A percentile compares a stretch with the other conserved stretches of the same genome.
Evolutionary conservation across 2,888 invertebrate species (phyloP).

Genomic region (Hyposoter dolosus): DNA sequence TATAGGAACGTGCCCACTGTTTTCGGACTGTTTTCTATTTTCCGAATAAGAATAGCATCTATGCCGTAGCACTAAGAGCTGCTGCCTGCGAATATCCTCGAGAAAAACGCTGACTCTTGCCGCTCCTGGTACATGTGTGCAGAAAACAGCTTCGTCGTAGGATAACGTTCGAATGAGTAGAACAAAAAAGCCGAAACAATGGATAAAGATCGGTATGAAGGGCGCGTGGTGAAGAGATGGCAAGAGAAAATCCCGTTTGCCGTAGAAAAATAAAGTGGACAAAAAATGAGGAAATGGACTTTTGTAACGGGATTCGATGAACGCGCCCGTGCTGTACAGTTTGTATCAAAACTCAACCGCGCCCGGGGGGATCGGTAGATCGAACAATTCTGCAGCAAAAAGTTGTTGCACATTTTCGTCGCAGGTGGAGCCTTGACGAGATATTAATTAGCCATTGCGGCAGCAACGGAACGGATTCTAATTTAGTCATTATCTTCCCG

Average conservation of each 20-base stretch:
- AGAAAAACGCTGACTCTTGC: conserved; percentile 53
- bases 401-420: not conserved
- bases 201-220: conserved; percentile 16
- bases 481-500: not conserved
- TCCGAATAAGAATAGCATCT: conserved; percentile 33
- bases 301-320: not conserved
- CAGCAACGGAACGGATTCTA: not conserved
- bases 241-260: conserved; percentile 7
- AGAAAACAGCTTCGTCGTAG: not conserved
- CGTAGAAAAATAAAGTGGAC: conserved; percentile 21
- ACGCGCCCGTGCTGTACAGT: not conserved
- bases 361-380: not conserved
- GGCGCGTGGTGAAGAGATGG: conserved; percentile 18
- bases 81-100: conserved; percentile 26
- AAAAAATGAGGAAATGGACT: not conserved
- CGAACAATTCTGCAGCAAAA: not conserved
- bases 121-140: not conserved
- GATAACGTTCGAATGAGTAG: not conserved
- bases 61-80: conserved; percentile 3
- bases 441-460: not conserved
- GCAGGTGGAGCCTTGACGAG: not conserved
- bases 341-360: not conserved
- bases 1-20: conserved; percentile 15
- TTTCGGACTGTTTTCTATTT: conserved; percentile 50
- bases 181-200: conserved; percentile 14